These are phyloP conservation scores for Zygaena filipendulae DNA, from an alignment of 2,888 invertebrate species.

Conservation along the genomic window DNA sequence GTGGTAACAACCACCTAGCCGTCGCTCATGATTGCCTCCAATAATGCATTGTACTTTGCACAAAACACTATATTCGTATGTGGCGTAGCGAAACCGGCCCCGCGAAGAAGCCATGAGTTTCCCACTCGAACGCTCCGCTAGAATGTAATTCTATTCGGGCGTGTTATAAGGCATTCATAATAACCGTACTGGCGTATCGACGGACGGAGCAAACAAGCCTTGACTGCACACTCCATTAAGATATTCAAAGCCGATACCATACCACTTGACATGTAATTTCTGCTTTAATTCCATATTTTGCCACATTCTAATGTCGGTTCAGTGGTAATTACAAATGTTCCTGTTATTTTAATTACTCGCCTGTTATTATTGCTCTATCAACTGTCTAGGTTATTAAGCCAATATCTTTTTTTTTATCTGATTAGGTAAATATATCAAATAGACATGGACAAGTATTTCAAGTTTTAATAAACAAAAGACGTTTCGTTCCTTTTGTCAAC, in stretches of 20 bases:
- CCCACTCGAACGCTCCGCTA: too few species aligned
- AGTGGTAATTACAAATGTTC: constrained; percentile 7
- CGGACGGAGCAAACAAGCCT: constrained; percentile 42
- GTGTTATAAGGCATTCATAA: constrained; percentile 6
- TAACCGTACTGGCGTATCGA: constrained; percentile 19
- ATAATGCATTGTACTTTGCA: constrained; percentile 48
- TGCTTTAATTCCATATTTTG: constrained; percentile 21
- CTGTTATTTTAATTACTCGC: too few species aligned
- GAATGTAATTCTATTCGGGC: constrained; percentile 14
- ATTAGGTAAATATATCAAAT: too few species aligned
- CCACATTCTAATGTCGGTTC: constrained; percentile 5
- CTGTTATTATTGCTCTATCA: too few species aligned
- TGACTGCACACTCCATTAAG: constrained; percentile 49
- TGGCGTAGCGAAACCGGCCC: too few species aligned
- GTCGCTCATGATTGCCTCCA: constrained; percentile 46
- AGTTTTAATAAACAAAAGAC: too few species aligned
- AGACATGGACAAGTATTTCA: too few species aligned
- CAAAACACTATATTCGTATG: constrained; percentile 38
- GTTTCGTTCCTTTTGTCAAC: too few species aligned
- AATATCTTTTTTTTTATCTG: too few species aligned
- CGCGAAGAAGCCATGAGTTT: constrained; percentile 16
- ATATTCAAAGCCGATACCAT: constrained; percentile 38
- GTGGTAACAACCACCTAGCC: constrained; percentile 46
- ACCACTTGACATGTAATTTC: constrained; percentile 34
- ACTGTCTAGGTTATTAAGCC: too few species aligned